Base-by-base conservation (phyloP, 2,797 vertebrate genomes). In the Syngnathus acus region DNA sequence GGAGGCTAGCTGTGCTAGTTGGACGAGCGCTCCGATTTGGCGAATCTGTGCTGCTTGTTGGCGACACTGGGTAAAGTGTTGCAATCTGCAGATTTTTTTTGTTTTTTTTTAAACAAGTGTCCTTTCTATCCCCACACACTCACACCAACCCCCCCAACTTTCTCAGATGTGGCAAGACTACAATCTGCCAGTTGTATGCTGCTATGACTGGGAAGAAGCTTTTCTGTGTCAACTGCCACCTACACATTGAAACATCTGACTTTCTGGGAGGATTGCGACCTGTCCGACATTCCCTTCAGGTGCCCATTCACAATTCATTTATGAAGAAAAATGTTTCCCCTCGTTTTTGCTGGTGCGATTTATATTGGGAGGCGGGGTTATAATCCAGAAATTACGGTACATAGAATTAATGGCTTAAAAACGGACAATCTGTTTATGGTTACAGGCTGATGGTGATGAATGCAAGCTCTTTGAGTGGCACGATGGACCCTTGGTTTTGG, bases 191-290 rank as follows among this genome's bases (percentile, higher is more conserved):
- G 84, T 78, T 98, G 71, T 98, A 96, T 88, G 93, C 97, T 64
- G 91, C 94, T 14, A 70, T 99, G 72, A 76, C 85, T 5, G 86
- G 83, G 57, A 94, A 93, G 83, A 93, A 91, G 71, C 91, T 98
- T 3, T 92, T 92, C 70, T 92, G 93, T 0, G 91, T 98, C 50
- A 99, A 96, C 68, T 99, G 97, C 81, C 96, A 99, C 76, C 89
- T 95, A 62, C 95, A 99, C 79, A 95, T 98, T 95, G 97, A 99
- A 86, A 98, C 97, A 0, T 97, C 96, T 0, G 96, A 98, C 85
- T 97, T 99, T 80, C 80, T 99, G 37, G 96, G 97, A 16, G 95
- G 96, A 0, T 87, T 98, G 21, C 82, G 96, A 8, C 97, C 97
- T 0, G 90, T 94, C 69, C 91, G 96, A 72, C 94, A 95, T 80